Evolutionary conservation across 2,113 vertebrate species (phyloP).

Genomic region (Chelonoidis abingdonii): DNA sequence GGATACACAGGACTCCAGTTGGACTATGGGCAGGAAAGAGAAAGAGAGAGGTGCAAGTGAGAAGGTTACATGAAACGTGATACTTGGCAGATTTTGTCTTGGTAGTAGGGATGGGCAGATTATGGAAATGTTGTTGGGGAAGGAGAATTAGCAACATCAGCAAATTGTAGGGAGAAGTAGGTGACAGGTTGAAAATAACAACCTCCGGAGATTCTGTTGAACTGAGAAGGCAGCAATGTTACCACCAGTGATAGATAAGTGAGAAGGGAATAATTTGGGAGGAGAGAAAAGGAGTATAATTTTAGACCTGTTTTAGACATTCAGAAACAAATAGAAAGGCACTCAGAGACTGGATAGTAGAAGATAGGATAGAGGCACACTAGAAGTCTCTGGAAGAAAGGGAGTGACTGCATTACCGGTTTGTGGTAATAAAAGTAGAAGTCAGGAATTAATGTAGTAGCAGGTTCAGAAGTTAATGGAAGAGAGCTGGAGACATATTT

Average conservation of each 20-base stretch:
- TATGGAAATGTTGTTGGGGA: background rate
- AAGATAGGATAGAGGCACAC: background rate
- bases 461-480: background rate
- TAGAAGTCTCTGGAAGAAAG: background rate
- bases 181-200: rapidly evolving
- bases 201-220: background rate
- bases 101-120: background rate
- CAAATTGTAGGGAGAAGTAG: background rate
- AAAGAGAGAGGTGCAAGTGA: background rate
- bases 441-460: background rate
- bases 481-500: background rate
- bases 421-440: background rate
- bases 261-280: background rate
- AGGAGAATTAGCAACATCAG: background rate
- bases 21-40: background rate
- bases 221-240: rapidly evolving
- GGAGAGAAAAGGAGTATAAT: background rate
- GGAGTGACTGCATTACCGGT: rapidly evolving
- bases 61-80: background rate
- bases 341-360: rapidly evolving
- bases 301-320: background rate
- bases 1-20: background rate
- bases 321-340: background rate
- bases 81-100: background rate
- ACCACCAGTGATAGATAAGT: background rate